Base-by-base conservation (phyloP, 2,113 vertebrate genomes). In the Triplophysa dalaica region DNA sequence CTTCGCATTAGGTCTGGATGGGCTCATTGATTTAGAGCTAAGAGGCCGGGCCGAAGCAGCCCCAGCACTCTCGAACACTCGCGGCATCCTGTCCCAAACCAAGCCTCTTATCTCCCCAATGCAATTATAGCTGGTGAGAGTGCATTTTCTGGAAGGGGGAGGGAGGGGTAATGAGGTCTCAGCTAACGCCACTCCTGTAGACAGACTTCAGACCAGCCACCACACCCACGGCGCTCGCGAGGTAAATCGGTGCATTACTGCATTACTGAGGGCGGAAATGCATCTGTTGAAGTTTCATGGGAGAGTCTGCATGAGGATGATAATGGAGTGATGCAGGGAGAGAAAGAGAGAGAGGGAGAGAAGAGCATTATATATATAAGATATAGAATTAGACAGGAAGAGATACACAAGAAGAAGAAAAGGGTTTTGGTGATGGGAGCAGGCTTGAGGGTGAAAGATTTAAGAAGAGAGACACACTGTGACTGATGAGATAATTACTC, bases 111-210 rank as follows among this genome's bases (percentile, higher is more conserved):
- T 95, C 95, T 95, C 93, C 94, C 94, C 95, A 97, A 97, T 96
- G 95, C 96, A 98, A 98, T 98, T 98, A 97, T 68, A 94, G 94
- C 91, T 92, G 92, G 89, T 95, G 93, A 95, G 95, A 97, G 95
- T 95, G 95, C 95, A 95, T 96, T 96, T 98, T 97, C 96, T 95
- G 96, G 94, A 97, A 96, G 82, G 87, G 85, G 81, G 41, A 81
- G 45, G 60, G 62, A 73, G 43, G 80, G 81, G 80, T 81, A 82
- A 50, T 70, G 78, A 77, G 83, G 70, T 65, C 64, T 87, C 85
- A 79, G 87, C 87, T 88, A 80, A 81, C 82, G 83, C 70, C 45
- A 33, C 80, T 78, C 81, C 80, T 74, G 33, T 60, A 74, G 86
- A 81, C 85, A 79, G 79, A 80, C 66, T 70, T 70, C 78, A 87